Conservation (phyloP, 2,113 vertebrate genomes). For the Irena cyanogastra region DNA sequence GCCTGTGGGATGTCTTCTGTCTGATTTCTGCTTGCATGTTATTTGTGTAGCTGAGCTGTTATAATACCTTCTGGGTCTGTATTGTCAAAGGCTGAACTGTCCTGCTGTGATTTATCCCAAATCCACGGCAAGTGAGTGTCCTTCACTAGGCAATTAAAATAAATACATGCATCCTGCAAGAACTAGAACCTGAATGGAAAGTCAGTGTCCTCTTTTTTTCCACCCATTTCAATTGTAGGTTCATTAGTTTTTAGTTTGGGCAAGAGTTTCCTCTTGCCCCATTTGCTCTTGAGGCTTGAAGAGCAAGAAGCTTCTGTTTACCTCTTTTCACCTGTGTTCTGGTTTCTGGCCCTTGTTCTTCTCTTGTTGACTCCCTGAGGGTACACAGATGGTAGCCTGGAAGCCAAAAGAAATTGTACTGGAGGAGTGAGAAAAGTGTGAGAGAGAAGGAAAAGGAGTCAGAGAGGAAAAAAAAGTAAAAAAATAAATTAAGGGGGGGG, state of each 20-base stretch:
- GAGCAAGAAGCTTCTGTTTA: constrained; percentile 2
- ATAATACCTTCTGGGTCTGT: background rate
- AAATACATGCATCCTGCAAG: background rate
- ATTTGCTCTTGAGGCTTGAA: background rate
- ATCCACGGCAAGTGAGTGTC: background rate
- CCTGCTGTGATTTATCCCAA: background rate
- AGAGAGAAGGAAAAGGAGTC: background rate
- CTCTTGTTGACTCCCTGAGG: constrained; percentile 11
- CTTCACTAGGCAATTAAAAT: background rate
- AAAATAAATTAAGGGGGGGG: background rate
- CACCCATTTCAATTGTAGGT: background rate
- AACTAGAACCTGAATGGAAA: background rate
- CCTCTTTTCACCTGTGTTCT: constrained; percentile 40
- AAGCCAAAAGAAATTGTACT: constrained; percentile 5
- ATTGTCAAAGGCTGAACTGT: background rate
- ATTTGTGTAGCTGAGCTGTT: background rate
- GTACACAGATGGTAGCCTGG: constrained; percentile 51
- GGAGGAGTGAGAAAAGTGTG: background rate
- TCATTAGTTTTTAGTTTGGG: background rate
- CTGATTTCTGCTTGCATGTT: background rate
- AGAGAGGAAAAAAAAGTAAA: background rate
- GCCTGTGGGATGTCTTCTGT: background rate
- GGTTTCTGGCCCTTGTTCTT: constrained; percentile 16
- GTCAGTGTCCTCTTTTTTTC: background rate
- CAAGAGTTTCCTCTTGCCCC: background rate